Evolutionary conservation across 2,888 invertebrate species (phyloP), one percentile per base, ranked within the genome.

Genomic region (Opisthograptis luteolata): DNA sequence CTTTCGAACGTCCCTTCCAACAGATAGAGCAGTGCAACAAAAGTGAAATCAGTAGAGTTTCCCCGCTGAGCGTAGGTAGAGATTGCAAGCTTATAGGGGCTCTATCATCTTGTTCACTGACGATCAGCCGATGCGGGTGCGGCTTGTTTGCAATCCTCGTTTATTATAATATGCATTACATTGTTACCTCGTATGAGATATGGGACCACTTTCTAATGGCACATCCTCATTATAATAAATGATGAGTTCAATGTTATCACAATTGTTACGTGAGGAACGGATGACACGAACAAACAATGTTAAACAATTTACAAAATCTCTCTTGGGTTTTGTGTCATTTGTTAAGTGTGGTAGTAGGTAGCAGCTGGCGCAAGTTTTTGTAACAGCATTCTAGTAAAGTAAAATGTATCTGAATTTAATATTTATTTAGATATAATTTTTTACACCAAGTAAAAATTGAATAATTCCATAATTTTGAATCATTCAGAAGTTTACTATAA

Each of bases 31-130:
- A 34, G 63, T 68, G 55, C 58, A 75, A 76, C 70, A 80, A 83
- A 86, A 87, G 87, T 83, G 86, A 87, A 87, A 87, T 77, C 76
- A 57, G 66, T 58, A 60, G 39, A 66, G 67, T 74, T 79, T 79
- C 68, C 70, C 71, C 69, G 67, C 54, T 57, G 62, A 46, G 59
- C 42, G 51, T 60, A 48, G 53, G 59, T 52, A 55, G 64, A 60
- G 66, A 68, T 73, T 69, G 59, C 51, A 60, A 62, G 50, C 51
- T 56, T 61, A 86, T 87, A 70, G 73, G 88, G 88, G 88, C 71
- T 20, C 66, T 85, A 87, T 87, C 83, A 52, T 64, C 70, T 77
- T 55, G 73, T 77, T 78, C 15, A n/a, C 13, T 56, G 45, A 44
- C 42, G 64, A 51, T 48, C 44, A 58, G 46, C 52, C 63, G n/a